Evolutionary conservation across 2,113 vertebrate genomes (phyloP), one percentile per base, ranked within the genome.

Genomic region (Odocoileus virginianus): DNA sequence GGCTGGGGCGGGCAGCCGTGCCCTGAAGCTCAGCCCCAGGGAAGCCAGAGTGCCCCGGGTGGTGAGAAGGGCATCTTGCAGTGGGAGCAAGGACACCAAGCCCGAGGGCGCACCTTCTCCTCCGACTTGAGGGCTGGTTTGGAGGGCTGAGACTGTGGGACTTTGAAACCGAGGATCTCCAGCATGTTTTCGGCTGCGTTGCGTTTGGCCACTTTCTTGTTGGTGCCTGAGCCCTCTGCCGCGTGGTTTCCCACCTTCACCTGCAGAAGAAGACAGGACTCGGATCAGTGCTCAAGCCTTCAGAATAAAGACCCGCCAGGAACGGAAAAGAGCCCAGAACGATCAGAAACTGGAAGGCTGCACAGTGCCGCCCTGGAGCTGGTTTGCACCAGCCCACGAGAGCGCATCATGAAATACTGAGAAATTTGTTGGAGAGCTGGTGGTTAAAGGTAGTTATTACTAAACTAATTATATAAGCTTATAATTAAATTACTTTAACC

Each of bases 161-260:
- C 99, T 99, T 99, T 99, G 98, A 99, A 99, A 94, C 99, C 99
- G 97, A 99, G 98, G 95, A 99, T 98, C 97, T 99, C 99, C 99
- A 99, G 98, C 99, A 99, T 99, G 97, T 99, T 99, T 99, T 99
- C 99, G 8, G 99, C 99, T 85, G 99, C 99, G 3, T 99, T 99
- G 96, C 99, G 99, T 96, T 99, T 99, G 95, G 99, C 99, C 97
- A 99, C 99, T 96, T 99, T 99, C 98, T 99, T 99, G 97, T 99
- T 99, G 0, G 99, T 99, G 90, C 99, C 99, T 97, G 99, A 99
- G 74, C 99, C 99, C 98, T 99, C 99, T 4, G 99, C 99, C 83
- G 99, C 99, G 97, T 99, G 99, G 67, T 99, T 98, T 28, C 99
- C 99, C 94, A 99, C 99, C 50, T 99, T 99, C 93, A 99, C 99